phyloP scores from a whole-genome alignment of 2,797 vertebrate species.

The Sebastes matsubarae region DNA sequence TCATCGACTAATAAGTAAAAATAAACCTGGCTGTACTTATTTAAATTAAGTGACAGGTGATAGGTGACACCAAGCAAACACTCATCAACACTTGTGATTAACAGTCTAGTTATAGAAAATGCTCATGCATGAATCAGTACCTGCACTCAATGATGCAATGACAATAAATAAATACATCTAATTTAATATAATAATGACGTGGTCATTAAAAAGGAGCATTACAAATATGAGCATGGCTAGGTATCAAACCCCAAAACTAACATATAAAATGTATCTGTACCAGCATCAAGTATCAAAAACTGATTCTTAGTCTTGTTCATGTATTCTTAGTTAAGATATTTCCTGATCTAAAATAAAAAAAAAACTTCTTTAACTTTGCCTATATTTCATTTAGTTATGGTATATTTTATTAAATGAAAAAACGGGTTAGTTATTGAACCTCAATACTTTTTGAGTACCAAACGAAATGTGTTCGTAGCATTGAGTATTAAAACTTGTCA shows the following conservation, averaged over 20 bases:
- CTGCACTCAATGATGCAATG: background rate
- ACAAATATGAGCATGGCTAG: background rate
- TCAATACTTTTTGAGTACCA: no score
- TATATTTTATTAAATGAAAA: background rate
- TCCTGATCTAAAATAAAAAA: background rate
- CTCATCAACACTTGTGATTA: background rate
- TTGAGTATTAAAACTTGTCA: background rate
- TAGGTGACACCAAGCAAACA: background rate
- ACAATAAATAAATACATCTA: background rate
- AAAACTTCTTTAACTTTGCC: background rate
- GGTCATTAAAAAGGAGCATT: background rate
- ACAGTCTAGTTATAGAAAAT: background rate
- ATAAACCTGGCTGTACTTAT: background rate
- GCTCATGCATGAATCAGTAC: rapidly evolving
- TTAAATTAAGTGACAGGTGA: background rate
- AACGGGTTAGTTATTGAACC: background rate
- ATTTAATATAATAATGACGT: background rate
- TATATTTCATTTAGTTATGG: background rate
- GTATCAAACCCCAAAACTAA: background rate
- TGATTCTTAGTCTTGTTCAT: background rate
- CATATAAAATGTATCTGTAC: background rate
- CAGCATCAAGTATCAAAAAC: background rate
- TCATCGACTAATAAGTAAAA: background rate
- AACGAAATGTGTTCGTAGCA: background rate
- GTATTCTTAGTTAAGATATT: background rate